Base-by-base conservation (phyloP, 1,140 invertebrate species). In the Branchinecta lindahli region DNA sequence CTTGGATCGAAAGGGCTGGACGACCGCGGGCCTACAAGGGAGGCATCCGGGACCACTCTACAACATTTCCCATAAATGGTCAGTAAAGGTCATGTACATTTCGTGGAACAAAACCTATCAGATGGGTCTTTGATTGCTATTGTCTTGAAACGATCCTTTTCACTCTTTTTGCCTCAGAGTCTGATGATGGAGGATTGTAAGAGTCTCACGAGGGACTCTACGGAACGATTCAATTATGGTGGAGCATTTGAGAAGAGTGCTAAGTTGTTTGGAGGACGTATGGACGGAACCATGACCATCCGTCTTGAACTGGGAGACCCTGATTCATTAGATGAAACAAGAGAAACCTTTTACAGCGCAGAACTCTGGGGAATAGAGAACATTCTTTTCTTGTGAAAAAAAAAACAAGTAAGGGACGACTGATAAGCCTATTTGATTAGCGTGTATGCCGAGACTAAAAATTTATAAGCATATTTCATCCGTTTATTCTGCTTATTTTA, bases 181-280 rank as follows among this genome's bases (percentile, higher is more conserved):
- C 18, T 20, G 52, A 61, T 61, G 52, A 61, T 61, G 52, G 18
- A 61, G 52, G 18, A 61, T 61, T 61, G 52, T 61, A 15, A 61
- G 52, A 61, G 52, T 61, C 52, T 61, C 52, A 15, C 2, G 52
- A 61, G 52, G 52, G 12, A 15, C 18, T 61, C 52, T 12, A 15
- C 18, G 52, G 52, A 61, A 61, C 52, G 52, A 61, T 61, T 61
- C 52, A 61, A 61, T 61, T 61, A 61, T 61, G 52, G 52, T 15
- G 52, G 52, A 20, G 52, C 52, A 61, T 61, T 61, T 61, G 52
- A 12, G 52, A 61, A 61, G 52, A 61, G 52, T 61, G 52, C 18
- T 61, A 61, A 61, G 18, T 61, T 61, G 52, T 61, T 61, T 61
- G 12, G 52, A 61, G 52, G 52, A 61, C 52, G 52, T 15, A 61